phyloP scores from a whole-genome alignment of 2,888 invertebrate species.

The Exephanes ischioxanthus region DNA sequence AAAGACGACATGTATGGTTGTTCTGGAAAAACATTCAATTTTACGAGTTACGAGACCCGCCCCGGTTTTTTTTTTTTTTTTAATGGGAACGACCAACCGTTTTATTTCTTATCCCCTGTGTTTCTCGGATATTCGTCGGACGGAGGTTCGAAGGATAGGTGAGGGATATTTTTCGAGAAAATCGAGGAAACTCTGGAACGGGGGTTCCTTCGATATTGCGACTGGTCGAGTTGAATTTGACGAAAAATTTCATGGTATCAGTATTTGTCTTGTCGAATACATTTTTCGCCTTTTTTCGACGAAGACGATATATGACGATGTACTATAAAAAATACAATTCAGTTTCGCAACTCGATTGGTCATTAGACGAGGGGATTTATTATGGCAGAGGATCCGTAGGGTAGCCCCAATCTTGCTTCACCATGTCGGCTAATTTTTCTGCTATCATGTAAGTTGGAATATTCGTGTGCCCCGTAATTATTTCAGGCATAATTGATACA shows the following conservation, averaged over 20 bases:
- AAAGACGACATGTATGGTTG: not conserved
- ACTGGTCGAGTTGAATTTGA: not conserved
- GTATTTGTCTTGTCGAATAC: not conserved
- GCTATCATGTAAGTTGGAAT: slow-evolving; percentile 90
- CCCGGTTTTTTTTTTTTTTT: not conserved
- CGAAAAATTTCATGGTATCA: not conserved
- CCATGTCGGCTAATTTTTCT: slow-evolving; percentile 89
- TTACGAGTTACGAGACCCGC: slow-evolving; percentile 10
- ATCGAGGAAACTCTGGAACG: not conserved
- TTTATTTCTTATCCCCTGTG: not conserved
- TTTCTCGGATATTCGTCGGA: not conserved
- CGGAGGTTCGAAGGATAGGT: not conserved
- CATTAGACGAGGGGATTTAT: slow-evolving; percentile 12
- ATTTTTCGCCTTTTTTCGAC: not conserved
- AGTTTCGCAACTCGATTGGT: too few species aligned
- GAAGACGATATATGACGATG: not conserved
- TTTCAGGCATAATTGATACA: slow-evolving; percentile 88
- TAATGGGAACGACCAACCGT: not conserved
- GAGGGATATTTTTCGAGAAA: not conserved
- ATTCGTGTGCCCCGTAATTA: slow-evolving; percentile 88
- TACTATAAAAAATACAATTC: not conserved
- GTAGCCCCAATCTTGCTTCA: slow-evolving; percentile 86
- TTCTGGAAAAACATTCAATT: slow-evolving; percentile 23
- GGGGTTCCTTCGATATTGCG: not conserved
- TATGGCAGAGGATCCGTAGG: slow-evolving; percentile 40